Percentiles rank a stretch among this genome's conserved stretches.
These are phyloP conservation scores for Daubentonia madagascariensis DNA, from an alignment of 2,113 vertebrate genomes.

Conservation along the genomic window DNA sequence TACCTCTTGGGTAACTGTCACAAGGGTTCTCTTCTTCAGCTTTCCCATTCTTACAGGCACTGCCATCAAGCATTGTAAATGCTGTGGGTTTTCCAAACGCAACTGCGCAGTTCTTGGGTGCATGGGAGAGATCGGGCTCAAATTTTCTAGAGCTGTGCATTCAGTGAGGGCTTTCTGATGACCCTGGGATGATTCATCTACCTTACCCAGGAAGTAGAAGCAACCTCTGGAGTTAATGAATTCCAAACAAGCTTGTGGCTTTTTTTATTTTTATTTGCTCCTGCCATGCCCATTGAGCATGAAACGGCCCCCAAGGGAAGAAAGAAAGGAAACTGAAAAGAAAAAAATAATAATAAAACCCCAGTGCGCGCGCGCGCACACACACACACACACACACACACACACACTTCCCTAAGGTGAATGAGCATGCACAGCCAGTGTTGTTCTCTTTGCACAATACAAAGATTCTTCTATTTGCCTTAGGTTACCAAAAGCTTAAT, in stretches of 20 bases:
- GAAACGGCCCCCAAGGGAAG: conserved; percentile 33
- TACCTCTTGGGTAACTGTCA: neutral
- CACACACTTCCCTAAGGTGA: neutral
- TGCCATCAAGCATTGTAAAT: neutral
- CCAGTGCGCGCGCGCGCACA: no score
- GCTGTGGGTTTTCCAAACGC: neutral
- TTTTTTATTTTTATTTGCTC: neutral
- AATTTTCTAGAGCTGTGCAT: neutral
- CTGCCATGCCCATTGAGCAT: neutral
- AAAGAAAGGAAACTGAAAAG: conserved; percentile 39
- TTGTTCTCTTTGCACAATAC: neutral
- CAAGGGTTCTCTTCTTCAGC: neutral
- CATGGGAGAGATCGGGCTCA: neutral
- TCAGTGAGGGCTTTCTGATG: neutral
- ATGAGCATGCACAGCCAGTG: neutral
- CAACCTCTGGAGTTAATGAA: conserved; percentile 27
- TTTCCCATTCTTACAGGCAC: neutral
- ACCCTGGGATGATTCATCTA: neutral
- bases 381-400: neutral
- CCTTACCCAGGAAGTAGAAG: neutral
- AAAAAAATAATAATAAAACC: neutral
- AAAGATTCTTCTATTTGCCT: conserved; percentile 6
- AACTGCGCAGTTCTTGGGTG: neutral
- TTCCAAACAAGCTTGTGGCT: neutral
- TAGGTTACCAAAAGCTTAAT: neutral